Base-by-base conservation (phyloP, 1,140 invertebrate species). In the Bemisia tabaci region DNA sequence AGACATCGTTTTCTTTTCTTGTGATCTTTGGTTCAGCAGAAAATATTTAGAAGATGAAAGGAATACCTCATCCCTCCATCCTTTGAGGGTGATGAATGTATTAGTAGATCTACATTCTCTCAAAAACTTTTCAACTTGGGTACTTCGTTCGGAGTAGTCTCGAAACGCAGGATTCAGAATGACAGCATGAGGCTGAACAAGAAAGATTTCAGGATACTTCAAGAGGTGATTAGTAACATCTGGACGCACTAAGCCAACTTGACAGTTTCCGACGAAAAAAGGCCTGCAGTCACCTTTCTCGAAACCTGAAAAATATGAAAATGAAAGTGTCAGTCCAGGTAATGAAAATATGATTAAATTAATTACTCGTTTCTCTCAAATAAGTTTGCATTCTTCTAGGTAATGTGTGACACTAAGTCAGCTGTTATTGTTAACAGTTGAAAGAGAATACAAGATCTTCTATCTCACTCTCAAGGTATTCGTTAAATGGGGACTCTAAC, bases 1-100 rank as follows among this genome's bases (percentile, higher is more conserved):
- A n/a, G n/a, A n/a, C n/a, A n/a, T n/a, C n/a, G n/a, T n/a, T n/a
- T n/a, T n/a, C n/a, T n/a, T n/a, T n/a, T n/a, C n/a, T n/a, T n/a
- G n/a, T n/a, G n/a, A n/a, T n/a, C n/a, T n/a, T n/a, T n/a, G n/a
- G n/a, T n/a, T n/a, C n/a, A n/a, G n/a, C n/a, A n/a, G n/a, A n/a
- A n/a, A n/a, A n/a, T n/a, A n/a, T n/a, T n/a, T n/a, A n/a, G n/a
- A n/a, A n/a, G n/a, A n/a, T n/a, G n/a, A n/a, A n/a, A n/a, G n/a
- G n/a, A n/a, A n/a, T 78, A 89, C 87, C 82, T 96, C 94, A 80
- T 95, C 87, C 75, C 93, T 82, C 94, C 93, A 96, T 2, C 92
- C 92, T 74, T 87, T 85, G 1, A 96, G 77, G 2, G 88, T 85
- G 22, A 84, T 74, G 72, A 90, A 87, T 67, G 82, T 77, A 69